Evolutionary conservation across 2,888 invertebrate species (phyloP).

Genomic region (Anthrax anthrax): DNA sequence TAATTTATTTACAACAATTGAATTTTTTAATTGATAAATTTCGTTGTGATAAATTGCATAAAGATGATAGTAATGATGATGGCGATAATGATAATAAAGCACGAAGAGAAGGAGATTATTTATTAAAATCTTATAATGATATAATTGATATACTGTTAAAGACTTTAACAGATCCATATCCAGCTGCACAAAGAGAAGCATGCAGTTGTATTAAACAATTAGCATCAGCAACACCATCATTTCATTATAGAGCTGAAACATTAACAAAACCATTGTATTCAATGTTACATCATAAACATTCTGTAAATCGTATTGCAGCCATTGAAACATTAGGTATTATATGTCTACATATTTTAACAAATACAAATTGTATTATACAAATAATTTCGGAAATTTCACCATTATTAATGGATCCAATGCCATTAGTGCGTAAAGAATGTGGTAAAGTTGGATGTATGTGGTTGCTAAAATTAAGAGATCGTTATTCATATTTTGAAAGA

Average conservation of each 20-base stretch:
- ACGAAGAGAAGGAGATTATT: conserved; percentile 3
- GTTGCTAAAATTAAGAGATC: conserved; percentile 62
- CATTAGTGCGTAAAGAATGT: conserved; percentile 61
- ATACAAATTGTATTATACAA: conserved; percentile 54
- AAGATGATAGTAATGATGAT: background rate
- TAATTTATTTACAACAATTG: conserved; percentile 52
- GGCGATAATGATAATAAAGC: background rate
- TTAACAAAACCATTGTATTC: conserved; percentile 58
- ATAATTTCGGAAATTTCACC: conserved; percentile 72
- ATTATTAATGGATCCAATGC: conserved; percentile 71
- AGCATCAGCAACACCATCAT: conserved; percentile 48
- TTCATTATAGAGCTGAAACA: conserved; percentile 59
- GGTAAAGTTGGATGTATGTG: conserved; percentile 62
- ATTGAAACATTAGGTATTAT: conserved; percentile 54
- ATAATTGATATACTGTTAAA: conserved; percentile 55
- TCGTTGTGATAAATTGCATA: conserved; percentile 28
- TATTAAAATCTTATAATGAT: conserved; percentile 36
- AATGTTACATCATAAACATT: conserved; percentile 70
- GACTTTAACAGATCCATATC: conserved; percentile 61
- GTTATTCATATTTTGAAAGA: conserved; percentile 81
- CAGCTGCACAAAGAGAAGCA: conserved; percentile 64
- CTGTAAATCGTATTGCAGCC: conserved; percentile 58
- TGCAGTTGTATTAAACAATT: conserved; percentile 56
- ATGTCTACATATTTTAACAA: conserved; percentile 43
- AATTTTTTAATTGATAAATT: conserved; percentile 50